Conservation (phyloP, 2,888 invertebrate genomes). For the Drosophila diplacantha region DNA sequence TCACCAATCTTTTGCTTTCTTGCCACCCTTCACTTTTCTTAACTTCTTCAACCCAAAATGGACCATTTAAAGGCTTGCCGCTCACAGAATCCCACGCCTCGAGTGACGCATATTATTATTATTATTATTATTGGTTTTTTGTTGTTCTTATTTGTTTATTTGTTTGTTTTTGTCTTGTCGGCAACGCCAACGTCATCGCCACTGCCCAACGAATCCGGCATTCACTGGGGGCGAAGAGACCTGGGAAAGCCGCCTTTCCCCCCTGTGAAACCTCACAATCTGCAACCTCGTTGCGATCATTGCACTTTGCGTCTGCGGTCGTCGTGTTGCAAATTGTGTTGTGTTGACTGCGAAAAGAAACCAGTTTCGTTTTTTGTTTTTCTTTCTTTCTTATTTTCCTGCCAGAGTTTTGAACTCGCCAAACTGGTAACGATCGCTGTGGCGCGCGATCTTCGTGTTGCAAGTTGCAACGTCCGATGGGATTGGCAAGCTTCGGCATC, state of each 20-base stretch:
- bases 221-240: slow-evolving; percentile 8
- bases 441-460: slow-evolving; percentile 40
- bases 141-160: slow-evolving; percentile 8
- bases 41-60: slow-evolving; percentile 1
- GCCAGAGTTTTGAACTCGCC: slow-evolving; percentile 23
- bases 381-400: neutral
- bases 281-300: slow-evolving; percentile 66
- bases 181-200: slow-evolving; percentile 30
- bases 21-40: neutral
- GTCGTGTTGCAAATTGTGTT: slow-evolving; percentile 57
- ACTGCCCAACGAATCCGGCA: slow-evolving; percentile 34
- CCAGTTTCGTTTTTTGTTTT: slow-evolving; percentile 46
- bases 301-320: slow-evolving; percentile 60
- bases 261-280: slow-evolving; percentile 16
- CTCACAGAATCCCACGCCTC: slow-evolving; percentile 36
- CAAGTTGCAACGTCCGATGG: slow-evolving; percentile 51
- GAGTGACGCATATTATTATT: slow-evolving; percentile 29
- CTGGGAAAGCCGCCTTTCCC: neutral
- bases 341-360: slow-evolving; percentile 42
- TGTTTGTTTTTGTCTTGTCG: slow-evolving; percentile 5
- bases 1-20: neutral
- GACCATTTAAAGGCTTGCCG: slow-evolving; percentile 18
- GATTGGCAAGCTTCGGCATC: slow-evolving; percentile 18
- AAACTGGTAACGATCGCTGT: slow-evolving; percentile 40
- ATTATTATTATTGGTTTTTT: neutral